Evolutionary conservation across 2,888 invertebrate species (phyloP).

Genomic region (Corythucha ciliata): DNA sequence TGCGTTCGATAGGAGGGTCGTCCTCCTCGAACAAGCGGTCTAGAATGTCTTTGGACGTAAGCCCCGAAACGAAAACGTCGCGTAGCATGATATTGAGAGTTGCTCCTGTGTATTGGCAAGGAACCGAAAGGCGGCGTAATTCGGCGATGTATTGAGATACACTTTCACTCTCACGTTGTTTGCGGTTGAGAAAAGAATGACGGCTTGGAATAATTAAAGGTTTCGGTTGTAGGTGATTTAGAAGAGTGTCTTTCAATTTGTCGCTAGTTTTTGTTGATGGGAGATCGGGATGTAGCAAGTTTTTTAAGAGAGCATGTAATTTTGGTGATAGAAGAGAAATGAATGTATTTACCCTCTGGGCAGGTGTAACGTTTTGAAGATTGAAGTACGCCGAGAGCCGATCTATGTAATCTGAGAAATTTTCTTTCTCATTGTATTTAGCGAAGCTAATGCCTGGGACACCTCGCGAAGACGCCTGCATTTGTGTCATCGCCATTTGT

Average conservation of each 20-base stretch:
- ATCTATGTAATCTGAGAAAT: too few species aligned
- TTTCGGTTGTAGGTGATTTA: background rate
- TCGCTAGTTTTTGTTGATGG: background rate
- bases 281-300: background rate
- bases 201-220: slow-evolving; percentile 1
- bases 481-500: too few species aligned
- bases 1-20: background rate
- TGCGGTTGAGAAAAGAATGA: slow-evolving; percentile 3
- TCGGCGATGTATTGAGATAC: background rate
- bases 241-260: background rate
- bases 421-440: too few species aligned
- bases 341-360: slow-evolving; percentile 1
- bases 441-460: too few species aligned
- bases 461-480: too few species aligned
- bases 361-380: too few species aligned
- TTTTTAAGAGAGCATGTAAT: background rate
- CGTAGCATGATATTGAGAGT: slow-evolving; percentile 1
- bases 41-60: background rate
- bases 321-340: background rate
- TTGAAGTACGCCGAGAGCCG: too few species aligned
- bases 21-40: slow-evolving; percentile 1
- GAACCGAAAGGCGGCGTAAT: background rate
- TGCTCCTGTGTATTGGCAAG: background rate
- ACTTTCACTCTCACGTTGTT: slow-evolving; percentile 1
- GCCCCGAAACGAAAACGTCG: background rate